Base-by-base conservation (phyloP, 1,140 invertebrate genomes). In the Hyles euphorbiae region DNA sequence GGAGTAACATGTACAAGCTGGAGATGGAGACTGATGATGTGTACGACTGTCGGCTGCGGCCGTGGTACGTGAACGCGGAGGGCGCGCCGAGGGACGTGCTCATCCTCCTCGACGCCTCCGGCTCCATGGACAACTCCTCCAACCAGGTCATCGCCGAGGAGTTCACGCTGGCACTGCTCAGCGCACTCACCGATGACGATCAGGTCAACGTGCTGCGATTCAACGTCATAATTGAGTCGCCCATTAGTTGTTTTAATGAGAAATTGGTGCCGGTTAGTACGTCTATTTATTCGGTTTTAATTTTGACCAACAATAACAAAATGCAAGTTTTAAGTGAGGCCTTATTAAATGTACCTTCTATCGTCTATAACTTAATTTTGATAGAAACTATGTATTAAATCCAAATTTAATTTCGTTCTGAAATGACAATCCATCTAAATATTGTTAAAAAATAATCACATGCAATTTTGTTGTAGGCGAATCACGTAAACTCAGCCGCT, bases 171-270 rank as follows among this genome's bases (percentile, higher is more conserved):
- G 96, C 96, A 54, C 95, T 99, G 11, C 88, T 99, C 40, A 96
- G 97, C 56, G 98, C 98, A 0, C 91, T 99, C 7, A 96, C 95
- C 22, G 97, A 98, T 75, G 97, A 99, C 76, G 98, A 99, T 79
- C 98, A 95, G 81, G 96, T 98, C 46, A 98, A 98, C 73, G 94
- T 98, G 34, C 92, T 97, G 58, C 91, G 92, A 8, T 94, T 94
- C 60, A 86, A 88, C 47, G 68, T 78, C 2, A 58, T 58, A 5
- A 68, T 84, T 0, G 56, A 79, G 47, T 82, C 85, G 1, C 76
- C 77, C 8, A 83, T 88, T 36, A 60, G 61, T 11, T 88, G 85
- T 60, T 88, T 88, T 51, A 73, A 85, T 50, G 75, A 85, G 10
- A 78, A 75, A 64, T 64, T 86, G 33, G 83, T 91, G 7, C 81